phyloP scores from a whole-genome alignment of 2,888 invertebrate species.

The Stomorhina lunata region DNA sequence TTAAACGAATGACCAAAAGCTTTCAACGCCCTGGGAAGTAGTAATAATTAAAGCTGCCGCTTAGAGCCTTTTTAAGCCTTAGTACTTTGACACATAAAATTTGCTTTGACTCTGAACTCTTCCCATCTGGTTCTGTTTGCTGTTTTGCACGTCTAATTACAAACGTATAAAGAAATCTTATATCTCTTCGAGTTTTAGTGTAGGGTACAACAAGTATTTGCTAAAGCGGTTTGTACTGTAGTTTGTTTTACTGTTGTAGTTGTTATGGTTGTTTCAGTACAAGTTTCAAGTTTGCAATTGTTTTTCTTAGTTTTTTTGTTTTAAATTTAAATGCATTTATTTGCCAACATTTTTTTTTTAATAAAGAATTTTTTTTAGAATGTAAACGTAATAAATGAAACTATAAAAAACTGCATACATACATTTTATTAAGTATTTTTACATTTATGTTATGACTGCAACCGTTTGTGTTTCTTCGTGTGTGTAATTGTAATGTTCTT shows the following conservation, averaged over 20 bases:
- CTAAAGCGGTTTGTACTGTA: neutral
- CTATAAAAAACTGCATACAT: slow-evolving; percentile 31
- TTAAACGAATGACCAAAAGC: too few species aligned
- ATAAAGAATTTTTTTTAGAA: slow-evolving; percentile 27
- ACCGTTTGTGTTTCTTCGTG: neutral
- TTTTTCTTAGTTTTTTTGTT: neutral
- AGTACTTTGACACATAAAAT: too few species aligned
- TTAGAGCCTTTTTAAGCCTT: too few species aligned
- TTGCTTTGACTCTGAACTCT: too few species aligned
- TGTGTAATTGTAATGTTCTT: slow-evolving; percentile 41
- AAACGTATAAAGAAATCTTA: too few species aligned
- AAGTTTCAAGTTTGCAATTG: slow-evolving; percentile 16
- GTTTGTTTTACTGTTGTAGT: neutral
- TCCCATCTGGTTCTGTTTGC: too few species aligned
- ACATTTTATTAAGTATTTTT: too few species aligned
- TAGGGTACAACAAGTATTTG: neutral
- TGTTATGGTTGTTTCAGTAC: neutral
- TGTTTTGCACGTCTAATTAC: too few species aligned
- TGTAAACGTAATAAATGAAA: slow-evolving; percentile 12
- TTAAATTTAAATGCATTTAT: slow-evolving; percentile 1
- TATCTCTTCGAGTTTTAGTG: too few species aligned
- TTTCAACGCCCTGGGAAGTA: too few species aligned
- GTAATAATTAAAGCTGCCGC: too few species aligned
- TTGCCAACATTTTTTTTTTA: slow-evolving; percentile 5
- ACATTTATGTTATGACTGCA: neutral